Conservation (phyloP, 2,797 vertebrate genomes). For the Sebastiscus albofasciatus region DNA sequence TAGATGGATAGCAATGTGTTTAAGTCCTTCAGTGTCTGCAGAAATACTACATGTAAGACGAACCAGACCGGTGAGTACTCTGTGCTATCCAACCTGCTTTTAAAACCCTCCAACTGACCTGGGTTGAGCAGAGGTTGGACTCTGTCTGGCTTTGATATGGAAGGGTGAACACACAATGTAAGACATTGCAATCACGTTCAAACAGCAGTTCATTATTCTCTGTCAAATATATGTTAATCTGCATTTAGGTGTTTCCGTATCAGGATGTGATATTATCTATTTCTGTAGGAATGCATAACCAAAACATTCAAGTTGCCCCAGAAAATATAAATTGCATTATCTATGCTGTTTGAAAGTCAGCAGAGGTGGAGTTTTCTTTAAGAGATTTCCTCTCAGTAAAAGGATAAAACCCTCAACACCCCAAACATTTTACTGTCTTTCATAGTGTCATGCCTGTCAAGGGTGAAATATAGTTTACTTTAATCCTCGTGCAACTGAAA, state of each 20-base stretch:
- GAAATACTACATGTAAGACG: neutral
- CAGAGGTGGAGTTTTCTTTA: conserved; percentile 27
- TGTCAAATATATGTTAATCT: neutral
- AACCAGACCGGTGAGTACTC: neutral
- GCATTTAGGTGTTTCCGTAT: neutral
- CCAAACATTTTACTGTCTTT: conserved; percentile 48
- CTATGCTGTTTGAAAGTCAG: conserved; percentile 27
- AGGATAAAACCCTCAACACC: conserved; percentile 30
- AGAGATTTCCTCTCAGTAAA: conserved; percentile 47
- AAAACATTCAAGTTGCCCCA: conserved; percentile 2
- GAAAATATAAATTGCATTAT: conserved; percentile 44
- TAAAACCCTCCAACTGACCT: neutral
- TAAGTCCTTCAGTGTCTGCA: neutral
- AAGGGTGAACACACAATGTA: neutral
- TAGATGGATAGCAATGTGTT: neutral
- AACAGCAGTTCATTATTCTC: neutral
- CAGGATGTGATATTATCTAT: neutral
- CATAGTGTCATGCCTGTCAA: conserved; percentile 52
- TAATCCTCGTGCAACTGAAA: conserved; percentile 54
- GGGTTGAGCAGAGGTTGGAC: neutral
- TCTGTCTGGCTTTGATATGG: neutral
- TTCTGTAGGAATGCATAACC: neutral
- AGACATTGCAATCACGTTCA: neutral
- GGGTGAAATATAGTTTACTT: conserved; percentile 60
- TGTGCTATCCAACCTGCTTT: neutral